Evolutionary conservation across 2,113 vertebrate genomes (phyloP).

Genomic region (Benitochromis conjunctus): DNA sequence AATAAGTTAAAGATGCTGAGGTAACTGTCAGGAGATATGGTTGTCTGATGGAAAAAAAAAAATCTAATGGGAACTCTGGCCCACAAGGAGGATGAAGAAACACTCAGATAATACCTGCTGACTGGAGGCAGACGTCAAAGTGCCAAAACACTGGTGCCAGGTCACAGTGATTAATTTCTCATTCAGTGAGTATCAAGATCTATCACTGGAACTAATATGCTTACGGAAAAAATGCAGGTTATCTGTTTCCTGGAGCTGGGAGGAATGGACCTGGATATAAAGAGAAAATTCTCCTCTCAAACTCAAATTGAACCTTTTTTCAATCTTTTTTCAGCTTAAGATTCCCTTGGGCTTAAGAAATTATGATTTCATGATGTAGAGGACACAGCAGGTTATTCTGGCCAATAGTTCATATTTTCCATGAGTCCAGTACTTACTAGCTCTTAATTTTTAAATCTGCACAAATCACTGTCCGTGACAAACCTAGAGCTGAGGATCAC

Average conservation of each 20-base stretch:
- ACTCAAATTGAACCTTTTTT: neutral
- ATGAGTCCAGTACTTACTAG: neutral
- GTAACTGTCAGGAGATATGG: neutral
- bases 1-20: conserved; percentile 15
- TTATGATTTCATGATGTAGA: neutral
- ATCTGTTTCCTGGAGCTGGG: neutral
- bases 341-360: neutral
- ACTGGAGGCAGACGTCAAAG: neutral
- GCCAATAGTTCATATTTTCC: neutral
- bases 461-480: neutral
- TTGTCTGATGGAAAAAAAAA: neutral
- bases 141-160: conserved; percentile 2
- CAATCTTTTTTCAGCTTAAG: neutral
- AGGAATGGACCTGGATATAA: neutral
- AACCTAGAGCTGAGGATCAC: neutral
- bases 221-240: conserved; percentile 24
- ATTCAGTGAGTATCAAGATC: conserved; percentile 4
- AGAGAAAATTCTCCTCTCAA: neutral
- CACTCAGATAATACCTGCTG: neutral
- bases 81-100: neutral
- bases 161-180: conserved; percentile 13
- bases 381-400: neutral
- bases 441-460: neutral
- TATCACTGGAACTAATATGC: conserved; percentile 18
- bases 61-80: neutral